Evolutionary conservation across 2,888 invertebrate species (phyloP).

Genomic region (Dicyrtoma fusca): DNA sequence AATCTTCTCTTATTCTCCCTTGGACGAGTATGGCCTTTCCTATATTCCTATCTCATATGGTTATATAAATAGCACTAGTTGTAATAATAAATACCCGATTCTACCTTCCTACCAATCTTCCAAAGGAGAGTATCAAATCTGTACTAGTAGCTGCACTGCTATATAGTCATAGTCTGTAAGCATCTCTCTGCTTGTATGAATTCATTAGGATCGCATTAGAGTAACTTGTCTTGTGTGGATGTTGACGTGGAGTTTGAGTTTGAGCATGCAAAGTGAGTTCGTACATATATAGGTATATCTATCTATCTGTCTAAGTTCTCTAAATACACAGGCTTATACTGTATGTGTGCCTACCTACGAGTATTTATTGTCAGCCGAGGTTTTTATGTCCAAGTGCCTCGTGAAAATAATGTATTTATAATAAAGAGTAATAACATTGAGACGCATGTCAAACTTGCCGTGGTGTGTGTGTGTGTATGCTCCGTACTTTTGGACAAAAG

Average conservation of each 20-base stretch:
- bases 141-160: neutral
- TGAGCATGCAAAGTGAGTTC: neutral
- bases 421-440: constrained; percentile 37
- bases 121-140: no score
- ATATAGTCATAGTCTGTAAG: neutral
- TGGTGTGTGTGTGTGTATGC: constrained; percentile 24
- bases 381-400: constrained; percentile 28
- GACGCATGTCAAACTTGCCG: constrained; percentile 32
- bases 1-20: no score
- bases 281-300: neutral
- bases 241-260: no score
- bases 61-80: no score
- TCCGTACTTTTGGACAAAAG: constrained; percentile 15
- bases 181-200: constrained; percentile 11
- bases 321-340: no score
- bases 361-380: constrained; percentile 24
- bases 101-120: neutral
- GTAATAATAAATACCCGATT: no score
- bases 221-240: constrained; percentile 3
- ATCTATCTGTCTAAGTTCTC: no score
- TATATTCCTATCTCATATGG: neutral
- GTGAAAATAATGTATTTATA: constrained; percentile 37
- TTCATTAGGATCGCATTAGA: constrained; percentile 25
- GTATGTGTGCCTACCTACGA: no score
- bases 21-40: neutral